Percentiles rank a stretch among this genome's conserved stretches.
These are phyloP conservation scores for Uria lomvia DNA, from an alignment of 2,113 vertebrate genomes.

Conservation along the genomic window DNA sequence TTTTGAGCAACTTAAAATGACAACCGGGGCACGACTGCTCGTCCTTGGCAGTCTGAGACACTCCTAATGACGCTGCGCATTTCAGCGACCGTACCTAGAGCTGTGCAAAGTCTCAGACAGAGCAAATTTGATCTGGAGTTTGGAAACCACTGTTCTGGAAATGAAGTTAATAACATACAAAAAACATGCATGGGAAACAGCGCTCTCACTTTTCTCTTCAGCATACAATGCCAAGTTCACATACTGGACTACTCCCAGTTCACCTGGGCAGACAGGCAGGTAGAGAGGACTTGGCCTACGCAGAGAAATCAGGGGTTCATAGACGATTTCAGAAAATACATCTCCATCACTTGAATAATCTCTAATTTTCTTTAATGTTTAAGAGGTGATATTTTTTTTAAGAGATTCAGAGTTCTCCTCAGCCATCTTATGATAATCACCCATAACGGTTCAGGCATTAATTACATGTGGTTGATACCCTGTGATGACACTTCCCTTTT, in stretches of 20 bases:
- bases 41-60: background rate
- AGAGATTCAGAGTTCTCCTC: background rate
- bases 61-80: background rate
- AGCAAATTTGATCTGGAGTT: background rate
- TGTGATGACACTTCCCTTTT: background rate
- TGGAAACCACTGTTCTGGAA: background rate
- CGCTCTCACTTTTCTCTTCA: background rate
- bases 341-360: background rate
- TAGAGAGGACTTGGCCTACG: background rate
- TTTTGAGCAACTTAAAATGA: background rate
- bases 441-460: background rate
- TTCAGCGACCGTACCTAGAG: fast-evolving
- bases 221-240: background rate
- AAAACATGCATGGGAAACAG: background rate
- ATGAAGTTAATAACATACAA: background rate
- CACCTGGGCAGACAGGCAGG: background rate
- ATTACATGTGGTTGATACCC: background rate
- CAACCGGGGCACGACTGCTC: fast-evolving
- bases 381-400: background rate
- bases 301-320: background rate
- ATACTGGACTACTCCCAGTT: background rate
- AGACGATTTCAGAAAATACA: background rate
- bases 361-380: background rate
- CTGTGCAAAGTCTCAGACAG: background rate
- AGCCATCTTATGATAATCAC: background rate